A percentile compares a stretch with the other conserved stretches of the same genome.
These are phyloP conservation scores for Varanus salvator DNA, from an alignment of 2,113 vertebrate genomes.

Conservation along the genomic window DNA sequence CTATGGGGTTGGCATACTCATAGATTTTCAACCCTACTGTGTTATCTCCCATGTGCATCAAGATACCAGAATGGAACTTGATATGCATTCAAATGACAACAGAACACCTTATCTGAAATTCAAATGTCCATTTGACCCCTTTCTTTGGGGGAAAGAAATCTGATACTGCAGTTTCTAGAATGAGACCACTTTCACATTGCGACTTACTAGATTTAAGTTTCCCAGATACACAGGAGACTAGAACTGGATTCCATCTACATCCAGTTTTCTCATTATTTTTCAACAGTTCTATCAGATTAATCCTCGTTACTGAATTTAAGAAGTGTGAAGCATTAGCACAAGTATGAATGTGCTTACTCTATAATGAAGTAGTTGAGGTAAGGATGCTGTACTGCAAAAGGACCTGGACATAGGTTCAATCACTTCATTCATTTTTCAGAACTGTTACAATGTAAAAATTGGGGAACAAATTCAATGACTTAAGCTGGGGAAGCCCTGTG, in stretches of 20 bases:
- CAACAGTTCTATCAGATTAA: neutral
- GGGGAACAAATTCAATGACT: neutral
- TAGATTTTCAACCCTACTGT: neutral
- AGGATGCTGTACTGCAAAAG: neutral
- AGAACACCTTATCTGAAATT: neutral
- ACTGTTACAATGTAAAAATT: neutral
- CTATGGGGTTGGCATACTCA: neutral
- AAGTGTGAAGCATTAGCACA: slow-evolving; percentile 1
- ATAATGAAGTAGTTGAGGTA: neutral
- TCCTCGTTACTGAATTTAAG: neutral
- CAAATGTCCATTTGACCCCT: neutral
- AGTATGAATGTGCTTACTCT: neutral
- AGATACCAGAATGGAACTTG: neutral
- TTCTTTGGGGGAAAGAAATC: too few species aligned
- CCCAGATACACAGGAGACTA: neutral
- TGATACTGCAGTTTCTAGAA: neutral
- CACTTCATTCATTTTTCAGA: neutral
- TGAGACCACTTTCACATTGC: too few species aligned
- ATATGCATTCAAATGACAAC: neutral
- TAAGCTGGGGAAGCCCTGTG: neutral
- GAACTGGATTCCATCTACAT: neutral
- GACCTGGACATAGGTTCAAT: neutral
- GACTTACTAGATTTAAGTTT: neutral
- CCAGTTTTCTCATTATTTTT: neutral
- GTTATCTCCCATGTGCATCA: neutral